Percentiles rank a stretch among this genome's conserved stretches.
These are phyloP conservation scores for Zeuzera pyrina DNA, from an alignment of 2,888 invertebrate genomes.

Conservation along the genomic window DNA sequence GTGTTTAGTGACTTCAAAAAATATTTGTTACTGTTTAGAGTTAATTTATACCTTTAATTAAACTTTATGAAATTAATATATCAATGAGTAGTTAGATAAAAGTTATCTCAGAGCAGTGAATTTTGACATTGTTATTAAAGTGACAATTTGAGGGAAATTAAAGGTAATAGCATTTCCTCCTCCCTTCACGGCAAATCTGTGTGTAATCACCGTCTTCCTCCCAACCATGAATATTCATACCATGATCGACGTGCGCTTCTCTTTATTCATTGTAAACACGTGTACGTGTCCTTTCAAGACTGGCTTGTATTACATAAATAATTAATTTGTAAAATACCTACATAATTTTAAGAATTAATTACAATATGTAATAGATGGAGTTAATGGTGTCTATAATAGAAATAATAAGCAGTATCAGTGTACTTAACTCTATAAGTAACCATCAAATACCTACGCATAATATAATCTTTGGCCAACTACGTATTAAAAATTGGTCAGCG, in stretches of 20 bases:
- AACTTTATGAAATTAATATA: too few relatives aligned
- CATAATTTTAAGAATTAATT: too few relatives aligned
- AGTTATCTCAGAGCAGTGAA: too few relatives aligned
- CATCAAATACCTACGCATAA: too few relatives aligned
- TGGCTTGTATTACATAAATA: constrained; percentile 48
- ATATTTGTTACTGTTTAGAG: neutral
- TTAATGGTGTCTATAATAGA: too few relatives aligned
- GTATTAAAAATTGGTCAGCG: too few relatives aligned
- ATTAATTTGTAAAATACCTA: constrained; percentile 18
- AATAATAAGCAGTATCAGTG: too few relatives aligned
- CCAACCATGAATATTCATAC: constrained; percentile 54
- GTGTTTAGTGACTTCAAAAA: too few relatives aligned
- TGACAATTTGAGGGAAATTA: constrained; percentile 20
- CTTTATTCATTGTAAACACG: constrained; percentile 57
- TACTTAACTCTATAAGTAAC: too few relatives aligned
- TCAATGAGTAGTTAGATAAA: too few relatives aligned
- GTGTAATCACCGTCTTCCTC: constrained; percentile 22
- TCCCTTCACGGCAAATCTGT: constrained; percentile 18
- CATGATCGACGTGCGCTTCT: constrained; percentile 47
- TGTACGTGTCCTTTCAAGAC: constrained; percentile 50
- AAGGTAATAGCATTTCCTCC: constrained; percentile 18
- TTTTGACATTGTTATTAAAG: constrained; percentile 12
- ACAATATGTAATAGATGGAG: too few relatives aligned
- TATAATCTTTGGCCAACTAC: too few relatives aligned
- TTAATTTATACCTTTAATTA: constrained; percentile 1